A percentile compares a stretch with the other conserved stretches of the same genome.
These are phyloP conservation scores for Adela reaumurella DNA, from an alignment of 2,888 invertebrate genomes.

Conservation along the genomic window DNA sequence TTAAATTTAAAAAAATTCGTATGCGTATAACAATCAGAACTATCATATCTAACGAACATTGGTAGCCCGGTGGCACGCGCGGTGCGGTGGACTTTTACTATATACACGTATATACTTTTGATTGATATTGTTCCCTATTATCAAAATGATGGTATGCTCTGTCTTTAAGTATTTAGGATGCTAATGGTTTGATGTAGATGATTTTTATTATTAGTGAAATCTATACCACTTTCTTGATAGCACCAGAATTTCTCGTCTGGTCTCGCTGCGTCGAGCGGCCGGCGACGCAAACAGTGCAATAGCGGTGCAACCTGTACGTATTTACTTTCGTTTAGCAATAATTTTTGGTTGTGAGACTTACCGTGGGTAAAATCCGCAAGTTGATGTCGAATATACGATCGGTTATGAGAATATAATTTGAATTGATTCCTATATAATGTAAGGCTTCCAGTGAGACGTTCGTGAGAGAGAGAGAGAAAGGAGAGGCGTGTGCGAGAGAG, in stretches of 20 bases:
- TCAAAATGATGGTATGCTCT: conserved; percentile 53
- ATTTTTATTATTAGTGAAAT: conserved; percentile 48
- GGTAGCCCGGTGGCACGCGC: not conserved
- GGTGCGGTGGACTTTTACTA: conserved; percentile 13
- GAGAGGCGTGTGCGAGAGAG: not conserved
- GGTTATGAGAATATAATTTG: not conserved
- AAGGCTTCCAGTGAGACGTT: not conserved
- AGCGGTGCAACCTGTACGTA: not conserved
- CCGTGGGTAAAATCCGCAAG: not conserved
- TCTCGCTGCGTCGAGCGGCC: not conserved
- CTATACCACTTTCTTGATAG: conserved; percentile 14
- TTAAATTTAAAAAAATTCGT: not conserved
- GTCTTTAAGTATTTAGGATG: conserved; percentile 38
- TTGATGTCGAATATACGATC: not conserved
- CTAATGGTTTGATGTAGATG: conserved; percentile 54
- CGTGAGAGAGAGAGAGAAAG: not conserved
- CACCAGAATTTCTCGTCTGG: not conserved
- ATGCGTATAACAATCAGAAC: not conserved
- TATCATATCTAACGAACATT: not conserved
- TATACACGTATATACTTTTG: conserved; percentile 14
- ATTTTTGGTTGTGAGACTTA: conserved; percentile 48
- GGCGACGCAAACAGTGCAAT: not conserved
- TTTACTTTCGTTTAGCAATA: conserved; percentile 30
- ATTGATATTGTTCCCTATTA: conserved; percentile 26
- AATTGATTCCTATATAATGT: not conserved